A percentile compares a stretch with the other conserved stretches of the same genome.
Conservation (phyloP, 2,888 invertebrate species). For the Orthosia gothica region DNA sequence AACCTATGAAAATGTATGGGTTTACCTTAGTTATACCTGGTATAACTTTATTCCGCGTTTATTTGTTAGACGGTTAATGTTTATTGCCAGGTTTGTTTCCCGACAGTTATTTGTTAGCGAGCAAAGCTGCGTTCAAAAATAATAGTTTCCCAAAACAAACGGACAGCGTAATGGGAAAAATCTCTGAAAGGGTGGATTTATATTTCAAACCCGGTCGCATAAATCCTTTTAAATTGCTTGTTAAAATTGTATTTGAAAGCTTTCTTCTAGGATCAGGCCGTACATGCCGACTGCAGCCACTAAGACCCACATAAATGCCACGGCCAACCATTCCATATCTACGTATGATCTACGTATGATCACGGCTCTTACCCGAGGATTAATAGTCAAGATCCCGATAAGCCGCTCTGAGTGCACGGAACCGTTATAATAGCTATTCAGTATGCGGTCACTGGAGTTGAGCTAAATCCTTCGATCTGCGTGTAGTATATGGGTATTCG, state of each 20-base stretch:
- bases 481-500: neutral
- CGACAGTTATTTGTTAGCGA: too few relatives aligned
- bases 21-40: too few relatives aligned
- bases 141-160: neutral
- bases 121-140: neutral
- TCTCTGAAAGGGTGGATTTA: neutral
- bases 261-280: neutral
- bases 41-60: too few relatives aligned
- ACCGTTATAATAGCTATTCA: constrained; percentile 19
- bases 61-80: too few relatives aligned
- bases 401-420: constrained; percentile 9
- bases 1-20: too few relatives aligned
- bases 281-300: neutral
- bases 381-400: constrained; percentile 14
- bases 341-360: constrained; percentile 5
- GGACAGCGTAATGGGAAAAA: neutral
- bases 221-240: neutral
- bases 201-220: neutral
- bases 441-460: neutral
- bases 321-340: constrained; percentile 4
- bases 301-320: neutral
- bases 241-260: constrained; percentile 6
- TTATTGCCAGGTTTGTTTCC: neutral
- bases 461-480: neutral
- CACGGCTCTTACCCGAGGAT: constrained; percentile 9